Evolutionary conservation across 2,888 invertebrate species (phyloP), one percentile per base, ranked within the genome.

Genomic region (Lottia gigantea): DNA sequence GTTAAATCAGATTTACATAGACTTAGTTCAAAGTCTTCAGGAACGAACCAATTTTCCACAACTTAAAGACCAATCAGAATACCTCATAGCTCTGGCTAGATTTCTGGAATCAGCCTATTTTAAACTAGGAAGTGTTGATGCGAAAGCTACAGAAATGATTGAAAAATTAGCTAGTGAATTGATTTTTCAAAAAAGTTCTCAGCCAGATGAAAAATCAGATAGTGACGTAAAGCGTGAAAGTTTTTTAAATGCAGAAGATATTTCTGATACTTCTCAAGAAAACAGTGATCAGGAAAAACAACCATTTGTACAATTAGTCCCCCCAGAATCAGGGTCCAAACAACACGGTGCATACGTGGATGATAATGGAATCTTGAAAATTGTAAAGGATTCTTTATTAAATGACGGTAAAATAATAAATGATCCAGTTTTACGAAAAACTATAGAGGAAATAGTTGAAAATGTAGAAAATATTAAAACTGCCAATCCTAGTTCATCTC

Each of bases 71-170:
- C 76, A 80, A 63, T 71, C 72, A 23, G 78, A 82, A 7, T 83
- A 85, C 71, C 73, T 83, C 65, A 77, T 77, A 65, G 80, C 83
- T 0, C 70, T 85, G n/a, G 81, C 83, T 6, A 75, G 79, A 62
- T 71, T 83, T 46, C 71, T 85, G 64, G 83, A 84, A 68, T 71
- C 80, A 26, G 83, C 82, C 1, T 82, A 81, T 71, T 82, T 80
- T 72, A 76, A 79, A 46, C 62, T 76, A 45, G 74, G 75, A 45
- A 72, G 68, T 14, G 71, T 79, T 14, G 81, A 82, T 72, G 64
- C 62, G 11, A 62, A 71, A 16, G 73, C 78, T 1, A 74, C 79
- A 46, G 72, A 73, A n/a, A 67, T 78, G 31, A 76, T 84, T 71
- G 72, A 77, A 26, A 74, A 82, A 26, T 70, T 84, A 55, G 74